These are phyloP conservation scores for Glyptemys insculpta DNA, from an alignment of 2,797 vertebrate genomes.

Conservation along the genomic window DNA sequence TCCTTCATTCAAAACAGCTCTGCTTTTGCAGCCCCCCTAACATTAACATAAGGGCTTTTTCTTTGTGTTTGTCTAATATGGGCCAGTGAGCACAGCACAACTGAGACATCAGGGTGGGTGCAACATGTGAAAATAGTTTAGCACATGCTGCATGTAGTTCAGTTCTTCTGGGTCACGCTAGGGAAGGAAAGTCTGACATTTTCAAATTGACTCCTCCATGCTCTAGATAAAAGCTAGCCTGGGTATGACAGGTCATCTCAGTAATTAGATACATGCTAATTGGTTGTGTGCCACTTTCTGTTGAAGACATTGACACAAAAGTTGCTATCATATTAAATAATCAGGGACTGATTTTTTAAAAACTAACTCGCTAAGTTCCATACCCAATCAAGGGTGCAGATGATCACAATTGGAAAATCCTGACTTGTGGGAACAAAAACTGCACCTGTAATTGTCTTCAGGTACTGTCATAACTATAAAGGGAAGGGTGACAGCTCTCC, in stretches of 20 bases:
- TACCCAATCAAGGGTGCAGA: not conserved
- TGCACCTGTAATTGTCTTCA: not conserved
- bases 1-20: not conserved
- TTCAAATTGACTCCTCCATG: not conserved
- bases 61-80: not conserved
- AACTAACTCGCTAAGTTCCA: not conserved
- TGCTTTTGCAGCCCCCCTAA: not conserved
- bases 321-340: not conserved
- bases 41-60: not conserved
- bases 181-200: not conserved
- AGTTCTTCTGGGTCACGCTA: not conserved
- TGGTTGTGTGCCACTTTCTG: not conserved
- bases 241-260: not conserved
- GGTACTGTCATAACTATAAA: too few relatives aligned
- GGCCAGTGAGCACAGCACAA: not conserved
- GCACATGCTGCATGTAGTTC: not conserved
- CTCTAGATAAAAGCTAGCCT: not conserved
- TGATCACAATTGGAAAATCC: not conserved
- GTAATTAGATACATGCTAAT: not conserved
- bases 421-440: not conserved
- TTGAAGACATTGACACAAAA: not conserved
- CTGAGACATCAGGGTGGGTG: accelerated
- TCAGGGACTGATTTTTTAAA: not conserved
- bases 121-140: not conserved
- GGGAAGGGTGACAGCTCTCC: too few relatives aligned